Evolutionary conservation across 35 echinoderm and acorn worm species (phyloP), one percentile per base, ranked within the genome.

Genomic region (Lytechinus variegatus): DNA sequence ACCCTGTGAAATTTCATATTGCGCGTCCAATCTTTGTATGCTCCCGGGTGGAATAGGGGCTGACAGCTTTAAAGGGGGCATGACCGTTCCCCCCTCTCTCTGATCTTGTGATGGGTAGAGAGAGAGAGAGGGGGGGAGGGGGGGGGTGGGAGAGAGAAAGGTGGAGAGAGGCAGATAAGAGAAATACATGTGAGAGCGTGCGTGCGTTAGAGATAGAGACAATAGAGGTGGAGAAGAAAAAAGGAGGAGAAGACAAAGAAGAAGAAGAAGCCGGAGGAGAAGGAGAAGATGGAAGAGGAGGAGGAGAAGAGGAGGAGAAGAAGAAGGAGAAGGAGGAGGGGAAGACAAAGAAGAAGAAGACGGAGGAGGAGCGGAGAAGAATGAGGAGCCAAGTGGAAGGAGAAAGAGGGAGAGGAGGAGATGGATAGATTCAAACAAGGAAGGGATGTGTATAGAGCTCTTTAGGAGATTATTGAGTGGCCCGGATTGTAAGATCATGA

Each of bases 61-160:
- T 79, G 66, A 79, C 66, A 79, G 66, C 19, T 79, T 79, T 79
- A 24, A 79, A 79, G 66, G 66, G 61, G 66, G 66, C 66, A 79
- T 79, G 66, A 79, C 66, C 66, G 66, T 79, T 79, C 66, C 66
- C 66, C n/a, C 24, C 33, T 44, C 33, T 44, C 33, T 44, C 33
- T 10, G 57, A 60, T 60, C 10, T 1, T 9, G 56, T 9, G 4
- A 58, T 10, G 12, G 56, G 12, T 9, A 13, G 56, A 3, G 56
- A 71, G 14, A 13, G 1, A 13, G 61, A 71, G 61, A 24, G 21
- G 12, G 61, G 21, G 61, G 21, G 19, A 24, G 19, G 61, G 61
- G 24, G 9, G 11, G 24, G 5, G 5, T 21, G 61, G 24, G 61
- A 71, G 61, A 24, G 61, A 71, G 61, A 0, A 21, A 71, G 33